Evolutionary conservation across 2,888 invertebrate genomes (phyloP).

Genomic region (Tetrapedia diversipes): DNA sequence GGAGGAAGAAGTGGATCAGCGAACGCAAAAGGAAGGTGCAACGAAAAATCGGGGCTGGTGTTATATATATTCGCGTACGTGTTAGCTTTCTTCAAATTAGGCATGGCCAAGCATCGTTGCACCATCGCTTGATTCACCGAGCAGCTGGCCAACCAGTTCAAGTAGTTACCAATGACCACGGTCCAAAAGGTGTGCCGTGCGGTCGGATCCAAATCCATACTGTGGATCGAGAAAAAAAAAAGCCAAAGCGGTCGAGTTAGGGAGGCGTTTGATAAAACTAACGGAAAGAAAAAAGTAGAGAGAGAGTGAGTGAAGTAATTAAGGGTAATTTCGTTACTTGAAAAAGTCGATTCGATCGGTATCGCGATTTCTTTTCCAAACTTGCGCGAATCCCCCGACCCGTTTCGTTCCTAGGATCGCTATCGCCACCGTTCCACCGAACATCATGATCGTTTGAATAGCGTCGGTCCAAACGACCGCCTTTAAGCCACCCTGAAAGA

Average conservation of each 20-base stretch:
- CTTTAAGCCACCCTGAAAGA: slow-evolving; percentile 88
- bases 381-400: slow-evolving; percentile 86
- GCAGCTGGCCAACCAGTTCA: slow-evolving; percentile 91
- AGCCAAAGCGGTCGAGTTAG: too few relatives aligned
- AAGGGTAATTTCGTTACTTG: slow-evolving; percentile 86
- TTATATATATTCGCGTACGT: too few relatives aligned
- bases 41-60: too few relatives aligned
- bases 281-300: neutral
- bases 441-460: slow-evolving; percentile 89
- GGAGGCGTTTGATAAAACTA: too few relatives aligned
- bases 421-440: slow-evolving; percentile 88
- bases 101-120: slow-evolving; percentile 91
- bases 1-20: too few relatives aligned
- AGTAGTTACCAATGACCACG: slow-evolving; percentile 90
- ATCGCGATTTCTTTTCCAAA: slow-evolving; percentile 85
- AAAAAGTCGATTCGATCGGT: slow-evolving; percentile 89
- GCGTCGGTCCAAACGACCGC: slow-evolving; percentile 93
- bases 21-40: too few relatives aligned
- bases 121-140: slow-evolving; percentile 95
- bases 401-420: slow-evolving; percentile 87
- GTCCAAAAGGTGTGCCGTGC: slow-evolving; percentile 93
- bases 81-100: slow-evolving; percentile 88
- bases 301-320: neutral
- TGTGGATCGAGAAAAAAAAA: slow-evolving; percentile 73
- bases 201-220: slow-evolving; percentile 90